A percentile compares a stretch with the other conserved stretches of the same genome.
Conservation (phyloP, 2,888 invertebrate species). For the Oithona nana region DNA sequence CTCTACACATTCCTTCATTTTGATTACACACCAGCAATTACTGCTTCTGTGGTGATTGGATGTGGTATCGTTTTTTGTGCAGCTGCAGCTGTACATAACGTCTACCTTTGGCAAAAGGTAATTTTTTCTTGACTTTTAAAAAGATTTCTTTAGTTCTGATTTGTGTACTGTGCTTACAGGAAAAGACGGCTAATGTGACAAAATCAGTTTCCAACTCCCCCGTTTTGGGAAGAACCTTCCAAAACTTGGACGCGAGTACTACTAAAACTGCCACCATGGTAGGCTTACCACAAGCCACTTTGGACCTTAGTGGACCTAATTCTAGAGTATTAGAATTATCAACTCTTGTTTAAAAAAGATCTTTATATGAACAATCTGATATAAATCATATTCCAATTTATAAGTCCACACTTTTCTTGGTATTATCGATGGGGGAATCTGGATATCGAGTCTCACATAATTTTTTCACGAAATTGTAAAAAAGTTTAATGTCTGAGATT, state of each 20-base stretch:
- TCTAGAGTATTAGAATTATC: constrained; percentile 12
- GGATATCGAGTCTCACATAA: too few relatives aligned
- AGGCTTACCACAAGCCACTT: constrained; percentile 10
- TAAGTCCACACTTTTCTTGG: too few relatives aligned
- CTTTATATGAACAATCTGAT: too few relatives aligned
- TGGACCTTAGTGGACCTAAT: constrained; percentile 13
- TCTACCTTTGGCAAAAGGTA: constrained; percentile 73
- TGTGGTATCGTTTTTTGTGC: constrained; percentile 78
- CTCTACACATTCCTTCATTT: constrained; percentile 80
- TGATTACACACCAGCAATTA: constrained; percentile 74
- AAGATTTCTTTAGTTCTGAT: not conserved
- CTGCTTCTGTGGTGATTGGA: constrained; percentile 74
- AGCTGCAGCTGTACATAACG: constrained; percentile 81
- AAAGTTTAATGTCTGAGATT: too few relatives aligned
- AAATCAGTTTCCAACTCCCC: not conserved
- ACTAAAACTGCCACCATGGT: not conserved
- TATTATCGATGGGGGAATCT: too few relatives aligned
- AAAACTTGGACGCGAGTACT: not conserved
- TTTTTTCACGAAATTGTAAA: too few relatives aligned
- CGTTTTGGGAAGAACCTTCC: not conserved
- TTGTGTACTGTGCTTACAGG: not conserved
- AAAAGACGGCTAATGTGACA: not conserved
- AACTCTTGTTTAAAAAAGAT: constrained; percentile 4
- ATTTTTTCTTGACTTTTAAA: constrained; percentile 13
- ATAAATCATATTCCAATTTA: too few relatives aligned